Conservation (phyloP, 2,888 invertebrate genomes). For the Automeris io region DNA sequence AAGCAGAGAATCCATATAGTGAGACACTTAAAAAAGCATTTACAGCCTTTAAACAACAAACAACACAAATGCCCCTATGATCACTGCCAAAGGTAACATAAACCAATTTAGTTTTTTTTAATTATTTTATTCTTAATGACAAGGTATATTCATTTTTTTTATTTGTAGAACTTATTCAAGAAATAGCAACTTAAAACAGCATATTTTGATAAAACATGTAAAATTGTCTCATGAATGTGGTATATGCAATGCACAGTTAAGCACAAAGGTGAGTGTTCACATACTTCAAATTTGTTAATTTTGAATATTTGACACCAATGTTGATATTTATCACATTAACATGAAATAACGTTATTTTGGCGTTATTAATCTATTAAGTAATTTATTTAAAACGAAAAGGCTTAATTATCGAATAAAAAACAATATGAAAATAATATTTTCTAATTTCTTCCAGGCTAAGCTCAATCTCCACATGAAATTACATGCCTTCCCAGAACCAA, state of each 20-base stretch:
- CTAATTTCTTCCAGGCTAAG: conserved; percentile 36
- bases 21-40: conserved; percentile 51
- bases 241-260: conserved; percentile 45
- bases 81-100: conserved; percentile 46
- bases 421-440: conserved; percentile 4
- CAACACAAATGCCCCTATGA: conserved; percentile 48
- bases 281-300: background rate
- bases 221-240: conserved; percentile 63
- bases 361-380: too few species aligned
- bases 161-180: conserved; percentile 64
- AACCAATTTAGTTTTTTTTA: background rate
- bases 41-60: conserved; percentile 10
- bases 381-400: too few species aligned
- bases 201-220: conserved; percentile 69
- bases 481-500: conserved; percentile 21
- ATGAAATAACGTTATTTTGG: too few species aligned
- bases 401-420: too few species aligned
- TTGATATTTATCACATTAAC: too few species aligned
- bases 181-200: conserved; percentile 74
- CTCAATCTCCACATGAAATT: conserved; percentile 40
- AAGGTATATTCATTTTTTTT: conserved; percentile 2
- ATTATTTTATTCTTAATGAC: background rate
- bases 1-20: conserved; percentile 50
- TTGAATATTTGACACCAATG: background rate
- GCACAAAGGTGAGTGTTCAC: conserved; percentile 44